phyloP scores from a whole-genome alignment of 2,113 vertebrate genomes.

The Polyodon spathula region DNA sequence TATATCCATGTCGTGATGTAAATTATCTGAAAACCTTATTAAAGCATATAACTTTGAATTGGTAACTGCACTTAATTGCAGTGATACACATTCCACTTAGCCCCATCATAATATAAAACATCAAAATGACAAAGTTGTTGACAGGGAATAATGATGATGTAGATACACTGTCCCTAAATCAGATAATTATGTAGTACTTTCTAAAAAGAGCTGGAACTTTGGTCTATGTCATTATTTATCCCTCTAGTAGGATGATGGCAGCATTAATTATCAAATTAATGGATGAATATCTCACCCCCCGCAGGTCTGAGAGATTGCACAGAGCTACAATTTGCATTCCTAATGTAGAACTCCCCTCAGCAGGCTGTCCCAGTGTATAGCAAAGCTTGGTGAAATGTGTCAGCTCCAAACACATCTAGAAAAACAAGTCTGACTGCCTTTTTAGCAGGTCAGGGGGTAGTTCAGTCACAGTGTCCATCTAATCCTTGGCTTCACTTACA shows the following conservation, averaged over 20 bases:
- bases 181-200: neutral
- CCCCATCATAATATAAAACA: neutral
- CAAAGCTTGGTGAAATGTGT: constrained; percentile 1
- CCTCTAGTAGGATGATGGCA: constrained; percentile 38
- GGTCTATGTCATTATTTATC: constrained; percentile 45
- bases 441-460: too few species aligned
- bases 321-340: constrained; percentile 38
- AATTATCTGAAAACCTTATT: neutral
- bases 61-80: neutral
- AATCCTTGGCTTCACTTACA: too few species aligned
- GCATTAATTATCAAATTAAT: constrained; percentile 48
- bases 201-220: constrained; percentile 19
- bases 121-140: neutral
- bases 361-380: constrained; percentile 29
- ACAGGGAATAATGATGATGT: constrained; percentile 2
- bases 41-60: neutral
- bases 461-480: too few species aligned
- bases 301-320: constrained; percentile 43
- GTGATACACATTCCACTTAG: neutral
- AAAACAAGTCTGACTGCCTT: neutral
- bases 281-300: constrained; percentile 45
- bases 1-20: neutral
- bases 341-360: constrained; percentile 31
- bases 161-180: neutral
- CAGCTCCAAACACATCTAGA: neutral